phyloP scores from a whole-genome alignment of 2,113 vertebrate species.

The Naja naja region DNA sequence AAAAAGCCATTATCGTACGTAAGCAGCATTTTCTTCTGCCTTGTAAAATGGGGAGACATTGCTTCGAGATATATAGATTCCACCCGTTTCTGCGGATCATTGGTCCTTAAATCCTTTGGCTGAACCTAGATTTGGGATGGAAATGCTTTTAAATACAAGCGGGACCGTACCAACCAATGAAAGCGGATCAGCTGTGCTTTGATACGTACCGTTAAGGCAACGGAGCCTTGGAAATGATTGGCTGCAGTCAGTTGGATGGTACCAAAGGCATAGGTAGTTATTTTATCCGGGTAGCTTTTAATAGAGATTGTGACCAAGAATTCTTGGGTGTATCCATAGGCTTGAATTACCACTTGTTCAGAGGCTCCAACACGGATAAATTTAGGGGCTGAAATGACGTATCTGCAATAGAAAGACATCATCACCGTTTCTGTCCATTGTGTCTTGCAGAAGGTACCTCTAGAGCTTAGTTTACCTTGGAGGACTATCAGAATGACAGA shows the following conservation, averaged over 20 bases:
- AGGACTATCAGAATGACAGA: neutral
- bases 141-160: constrained; percentile 21
- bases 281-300: constrained; percentile 78
- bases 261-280: constrained; percentile 46
- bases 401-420: constrained; percentile 65
- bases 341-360: constrained; percentile 82
- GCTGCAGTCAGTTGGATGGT: constrained; percentile 63
- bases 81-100: constrained; percentile 7
- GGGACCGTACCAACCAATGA: neutral
- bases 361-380: constrained; percentile 72
- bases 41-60: constrained; percentile 74
- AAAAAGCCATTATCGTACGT: constrained; percentile 85
- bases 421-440: rapidly evolving
- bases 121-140: constrained; percentile 64
- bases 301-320: constrained; percentile 72
- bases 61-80: constrained; percentile 78
- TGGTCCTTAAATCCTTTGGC: constrained; percentile 65
- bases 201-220: constrained; percentile 73
- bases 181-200: neutral
- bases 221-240: constrained; percentile 77
- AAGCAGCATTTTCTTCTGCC: constrained; percentile 71
- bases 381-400: constrained; percentile 83
- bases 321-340: constrained; percentile 74
- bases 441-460: neutral
- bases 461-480: neutral